These are phyloP conservation scores for Phortica okadai DNA, from an alignment of 2,888 invertebrate genomes.

Conservation along the genomic window DNA sequence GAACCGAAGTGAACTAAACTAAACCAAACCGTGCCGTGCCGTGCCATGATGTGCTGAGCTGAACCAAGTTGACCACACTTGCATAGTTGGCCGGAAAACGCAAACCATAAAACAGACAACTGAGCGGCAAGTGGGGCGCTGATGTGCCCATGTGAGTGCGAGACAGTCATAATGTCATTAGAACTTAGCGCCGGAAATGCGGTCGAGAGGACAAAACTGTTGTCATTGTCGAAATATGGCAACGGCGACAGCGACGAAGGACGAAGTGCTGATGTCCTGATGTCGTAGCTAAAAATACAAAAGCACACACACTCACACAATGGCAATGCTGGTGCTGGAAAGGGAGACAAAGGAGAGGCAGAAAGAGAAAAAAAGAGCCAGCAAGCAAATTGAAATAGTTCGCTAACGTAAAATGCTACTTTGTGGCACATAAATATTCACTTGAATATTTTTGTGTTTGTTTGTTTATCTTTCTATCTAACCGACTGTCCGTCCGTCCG, in stretches of 20 bases:
- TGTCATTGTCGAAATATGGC: too few species aligned
- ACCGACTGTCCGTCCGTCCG: neutral
- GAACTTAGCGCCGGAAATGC: slow-evolving; percentile 16
- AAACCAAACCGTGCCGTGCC: neutral
- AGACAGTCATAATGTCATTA: slow-evolving; percentile 10
- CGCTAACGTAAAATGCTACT: slow-evolving; percentile 61
- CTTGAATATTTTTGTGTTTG: slow-evolving; percentile 59
- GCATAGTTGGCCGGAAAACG: slow-evolving; percentile 1
- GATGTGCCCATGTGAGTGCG: neutral
- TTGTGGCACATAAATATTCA: slow-evolving; percentile 73
- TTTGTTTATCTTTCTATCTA: neutral
- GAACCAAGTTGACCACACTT: neutral
- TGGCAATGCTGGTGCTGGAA: neutral
- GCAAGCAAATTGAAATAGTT: slow-evolving; percentile 30
- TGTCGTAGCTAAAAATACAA: too few species aligned
- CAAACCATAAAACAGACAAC: neutral
- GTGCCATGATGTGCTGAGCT: neutral
- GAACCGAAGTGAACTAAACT: neutral
- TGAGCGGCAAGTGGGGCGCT: neutral
- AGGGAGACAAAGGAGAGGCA: slow-evolving; percentile 43
- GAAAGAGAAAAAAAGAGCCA: neutral
- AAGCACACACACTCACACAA: neutral
- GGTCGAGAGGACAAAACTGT: slow-evolving; percentile 9
- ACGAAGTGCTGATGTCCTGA: neutral
- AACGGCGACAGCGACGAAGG: neutral